phyloP scores from a whole-genome alignment of 2,797 vertebrate species.

The Sebastes iracundus region DNA sequence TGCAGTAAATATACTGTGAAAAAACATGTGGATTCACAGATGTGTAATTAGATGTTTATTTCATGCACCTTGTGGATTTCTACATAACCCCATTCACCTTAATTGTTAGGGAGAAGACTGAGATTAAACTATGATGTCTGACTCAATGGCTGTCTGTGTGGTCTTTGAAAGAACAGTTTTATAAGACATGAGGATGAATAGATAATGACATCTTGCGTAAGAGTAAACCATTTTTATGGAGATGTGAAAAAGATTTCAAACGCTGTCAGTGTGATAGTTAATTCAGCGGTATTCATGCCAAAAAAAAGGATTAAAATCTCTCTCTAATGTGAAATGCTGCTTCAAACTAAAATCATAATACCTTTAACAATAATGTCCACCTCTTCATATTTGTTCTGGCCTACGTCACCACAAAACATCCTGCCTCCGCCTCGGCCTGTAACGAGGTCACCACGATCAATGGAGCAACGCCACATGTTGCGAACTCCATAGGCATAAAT shows the following conservation, averaged over 20 bases:
- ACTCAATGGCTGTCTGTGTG: conserved; percentile 3
- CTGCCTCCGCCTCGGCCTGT: conserved; percentile 78
- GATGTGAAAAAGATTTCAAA: not conserved
- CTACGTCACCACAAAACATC: conserved; percentile 88
- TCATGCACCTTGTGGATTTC: not conserved
- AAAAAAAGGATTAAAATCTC: not conserved
- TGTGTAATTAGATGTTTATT: conserved; percentile 24
- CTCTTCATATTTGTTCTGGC: conserved; percentile 89
- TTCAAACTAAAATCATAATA: conserved; percentile 7
- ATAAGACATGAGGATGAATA: not conserved
- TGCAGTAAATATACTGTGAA: not conserved
- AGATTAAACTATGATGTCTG: conserved; percentile 10
- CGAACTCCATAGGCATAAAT: conserved; percentile 87
- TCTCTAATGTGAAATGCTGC: not conserved
- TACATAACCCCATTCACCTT: not conserved
- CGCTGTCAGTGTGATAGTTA: not conserved
- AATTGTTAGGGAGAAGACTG: not conserved
- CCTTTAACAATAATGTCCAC: conserved; percentile 85
- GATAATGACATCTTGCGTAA: not conserved
- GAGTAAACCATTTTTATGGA: not conserved
- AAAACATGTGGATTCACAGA: not conserved
- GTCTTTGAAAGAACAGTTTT: not conserved
- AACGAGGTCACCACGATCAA: conserved; percentile 83
- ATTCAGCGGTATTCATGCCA: not conserved
- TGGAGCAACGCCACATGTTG: conserved; percentile 90